Conservation (phyloP, 1,140 invertebrate genomes). For the Brachionus angularis region DNA sequence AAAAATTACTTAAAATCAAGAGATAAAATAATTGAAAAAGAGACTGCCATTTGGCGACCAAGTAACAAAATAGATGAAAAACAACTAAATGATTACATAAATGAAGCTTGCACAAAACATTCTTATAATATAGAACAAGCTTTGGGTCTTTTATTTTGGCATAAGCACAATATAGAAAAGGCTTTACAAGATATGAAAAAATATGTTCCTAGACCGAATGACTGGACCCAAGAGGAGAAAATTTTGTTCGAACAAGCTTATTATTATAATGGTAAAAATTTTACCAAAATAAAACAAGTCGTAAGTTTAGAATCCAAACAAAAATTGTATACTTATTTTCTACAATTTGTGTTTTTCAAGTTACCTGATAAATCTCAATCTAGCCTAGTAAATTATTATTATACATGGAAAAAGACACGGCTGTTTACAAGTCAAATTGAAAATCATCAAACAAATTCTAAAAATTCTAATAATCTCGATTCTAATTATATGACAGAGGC, state of each 20-base stretch:
- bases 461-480: constrained; percentile 5
- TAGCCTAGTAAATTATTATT: constrained; percentile 93
- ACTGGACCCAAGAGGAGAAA: constrained; percentile 97
- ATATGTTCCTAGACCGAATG: constrained; percentile 93
- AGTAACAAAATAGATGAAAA: not conserved
- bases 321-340: not conserved
- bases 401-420: constrained; percentile 93
- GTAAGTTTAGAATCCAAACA: constrained; percentile 60
- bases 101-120: constrained; percentile 1
- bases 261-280: constrained; percentile 95
- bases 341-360: not conserved
- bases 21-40: not conserved
- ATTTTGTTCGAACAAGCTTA: constrained; percentile 96
- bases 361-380: constrained; percentile 93
- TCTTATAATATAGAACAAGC: constrained; percentile 60
- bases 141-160: constrained; percentile 94
- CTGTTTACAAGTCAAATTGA: constrained; percentile 84
- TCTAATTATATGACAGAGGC: not conserved
- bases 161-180: constrained; percentile 87
- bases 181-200: constrained; percentile 87
- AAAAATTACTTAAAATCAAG: too few species aligned
- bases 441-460: constrained; percentile 72
- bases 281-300: constrained; percentile 94
- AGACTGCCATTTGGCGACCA: constrained; percentile 14
- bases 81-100: constrained; percentile 20